phyloP scores from a whole-genome alignment of 1,140 invertebrate species.

The Ceratina japonica region DNA sequence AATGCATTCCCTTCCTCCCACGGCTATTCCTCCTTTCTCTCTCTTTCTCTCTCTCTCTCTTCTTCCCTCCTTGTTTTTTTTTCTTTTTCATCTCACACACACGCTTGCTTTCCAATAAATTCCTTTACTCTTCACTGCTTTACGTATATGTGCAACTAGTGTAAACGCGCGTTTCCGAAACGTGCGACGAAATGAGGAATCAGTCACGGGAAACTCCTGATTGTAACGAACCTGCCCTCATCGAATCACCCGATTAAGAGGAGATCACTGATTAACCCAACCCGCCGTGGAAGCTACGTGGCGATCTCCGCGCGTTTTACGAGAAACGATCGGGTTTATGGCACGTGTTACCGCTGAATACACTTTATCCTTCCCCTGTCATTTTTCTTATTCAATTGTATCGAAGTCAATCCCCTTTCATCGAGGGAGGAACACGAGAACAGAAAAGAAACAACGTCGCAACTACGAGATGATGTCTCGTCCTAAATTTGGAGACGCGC shows the following conservation, averaged over 20 bases:
- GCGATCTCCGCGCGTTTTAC: conserved; percentile 72
- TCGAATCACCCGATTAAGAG: not conserved
- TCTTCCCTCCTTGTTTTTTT: not conserved
- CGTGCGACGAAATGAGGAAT: conserved; percentile 63
- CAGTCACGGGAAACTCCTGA: conserved; percentile 9
- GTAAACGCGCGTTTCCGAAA: conserved; percentile 70
- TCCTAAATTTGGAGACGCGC: conserved; percentile 47
- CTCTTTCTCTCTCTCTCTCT: conserved; percentile 30
- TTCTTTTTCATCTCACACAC: not conserved
- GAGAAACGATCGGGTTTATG: conserved; percentile 14
- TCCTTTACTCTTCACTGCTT: conserved; percentile 55
- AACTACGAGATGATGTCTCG: not conserved
- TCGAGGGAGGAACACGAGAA: not conserved
- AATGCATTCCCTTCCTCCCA: conserved; percentile 25
- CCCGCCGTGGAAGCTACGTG: conserved; percentile 35
- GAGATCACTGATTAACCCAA: conserved; percentile 11
- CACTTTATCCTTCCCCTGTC: not conserved
- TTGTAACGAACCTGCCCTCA: not conserved
- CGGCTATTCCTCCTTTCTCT: conserved; percentile 2
- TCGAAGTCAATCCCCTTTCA: not conserved
- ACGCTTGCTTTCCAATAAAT: not conserved
- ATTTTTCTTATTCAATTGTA: not conserved
- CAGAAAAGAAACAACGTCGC: not conserved
- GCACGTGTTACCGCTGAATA: not conserved
- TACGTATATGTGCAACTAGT: conserved; percentile 76